phyloP scores from a whole-genome alignment of 2,888 invertebrate genomes.

The Dione vanillae region DNA sequence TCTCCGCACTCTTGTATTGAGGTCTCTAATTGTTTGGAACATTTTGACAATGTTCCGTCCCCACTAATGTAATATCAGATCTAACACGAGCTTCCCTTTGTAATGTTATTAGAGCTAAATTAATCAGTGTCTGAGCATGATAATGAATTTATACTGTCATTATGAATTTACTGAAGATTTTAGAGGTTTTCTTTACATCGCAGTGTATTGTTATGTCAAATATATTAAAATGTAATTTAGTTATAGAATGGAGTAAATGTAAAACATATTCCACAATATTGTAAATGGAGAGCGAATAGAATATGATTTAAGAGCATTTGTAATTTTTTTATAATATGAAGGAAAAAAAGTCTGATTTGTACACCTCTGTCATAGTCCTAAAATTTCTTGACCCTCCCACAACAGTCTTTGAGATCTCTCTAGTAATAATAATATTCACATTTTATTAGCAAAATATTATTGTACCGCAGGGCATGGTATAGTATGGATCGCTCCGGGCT shows the following conservation, averaged over 20 bases:
- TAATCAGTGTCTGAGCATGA: slow-evolving; percentile 22
- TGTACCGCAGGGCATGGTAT: too few species aligned
- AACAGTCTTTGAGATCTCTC: too few species aligned
- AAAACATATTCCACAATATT: too few species aligned
- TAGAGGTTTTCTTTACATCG: not conserved
- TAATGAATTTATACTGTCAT: slow-evolving; percentile 26
- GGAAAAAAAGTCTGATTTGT: too few species aligned
- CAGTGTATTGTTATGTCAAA: not conserved
- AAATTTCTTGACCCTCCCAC: too few species aligned
- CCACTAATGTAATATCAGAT: slow-evolving; percentile 13
- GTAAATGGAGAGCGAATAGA: too few species aligned
- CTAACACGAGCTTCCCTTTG: slow-evolving; percentile 19
- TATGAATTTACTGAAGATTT: not conserved
- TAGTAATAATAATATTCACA: too few species aligned
- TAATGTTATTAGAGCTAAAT: slow-evolving; percentile 20
- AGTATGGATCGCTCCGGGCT: too few species aligned
- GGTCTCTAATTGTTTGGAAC: not conserved
- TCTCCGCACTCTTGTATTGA: not conserved
- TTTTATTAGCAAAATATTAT: too few species aligned
- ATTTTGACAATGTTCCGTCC: slow-evolving; percentile 9
- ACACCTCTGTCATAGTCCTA: too few species aligned
- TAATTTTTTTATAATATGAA: too few species aligned
- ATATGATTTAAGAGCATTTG: too few species aligned
- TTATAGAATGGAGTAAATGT: not conserved
- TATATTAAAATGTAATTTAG: not conserved